phyloP scores from a whole-genome alignment of 2,888 invertebrate genomes.

The Dinocampus coccinellae region DNA sequence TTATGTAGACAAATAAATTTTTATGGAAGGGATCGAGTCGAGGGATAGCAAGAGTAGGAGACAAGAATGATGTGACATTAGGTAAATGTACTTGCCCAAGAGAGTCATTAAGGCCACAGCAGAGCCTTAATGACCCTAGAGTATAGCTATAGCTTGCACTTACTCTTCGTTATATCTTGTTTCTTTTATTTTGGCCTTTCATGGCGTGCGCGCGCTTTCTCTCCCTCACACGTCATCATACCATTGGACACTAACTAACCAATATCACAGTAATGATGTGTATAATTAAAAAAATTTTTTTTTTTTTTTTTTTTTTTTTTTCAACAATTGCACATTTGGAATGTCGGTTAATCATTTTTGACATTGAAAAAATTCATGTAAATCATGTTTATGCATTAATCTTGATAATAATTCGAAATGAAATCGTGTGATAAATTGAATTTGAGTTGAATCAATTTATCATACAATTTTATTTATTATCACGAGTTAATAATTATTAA shows the following conservation, averaged over 20 bases:
- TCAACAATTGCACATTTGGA: background rate
- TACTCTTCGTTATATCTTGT: constrained; percentile 26
- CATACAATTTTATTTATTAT: too few species aligned
- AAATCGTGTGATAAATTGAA: too few species aligned
- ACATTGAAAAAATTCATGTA: background rate
- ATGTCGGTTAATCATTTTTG: background rate
- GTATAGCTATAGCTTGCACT: constrained; percentile 6
- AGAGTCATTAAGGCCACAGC: constrained; percentile 39
- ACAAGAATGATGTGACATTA: constrained; percentile 25
- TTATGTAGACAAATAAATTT: constrained; percentile 4
- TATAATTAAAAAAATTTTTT: too few species aligned
- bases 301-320: too few species aligned
- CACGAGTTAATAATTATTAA: too few species aligned
- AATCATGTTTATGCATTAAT: background rate
- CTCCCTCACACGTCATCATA: background rate
- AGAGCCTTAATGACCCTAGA: constrained; percentile 26
- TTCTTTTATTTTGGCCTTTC: constrained; percentile 18
- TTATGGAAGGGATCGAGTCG: constrained; percentile 2
- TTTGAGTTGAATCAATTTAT: too few species aligned
- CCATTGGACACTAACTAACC: background rate
- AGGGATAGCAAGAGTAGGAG: background rate
- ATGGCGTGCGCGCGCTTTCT: constrained; percentile 10
- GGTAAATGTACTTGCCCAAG: constrained; percentile 38
- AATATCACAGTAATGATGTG: too few species aligned
- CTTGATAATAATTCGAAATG: too few species aligned